These are phyloP conservation scores for Heliconius himera DNA, from an alignment of 1,140 invertebrate genomes.

Conservation along the genomic window DNA sequence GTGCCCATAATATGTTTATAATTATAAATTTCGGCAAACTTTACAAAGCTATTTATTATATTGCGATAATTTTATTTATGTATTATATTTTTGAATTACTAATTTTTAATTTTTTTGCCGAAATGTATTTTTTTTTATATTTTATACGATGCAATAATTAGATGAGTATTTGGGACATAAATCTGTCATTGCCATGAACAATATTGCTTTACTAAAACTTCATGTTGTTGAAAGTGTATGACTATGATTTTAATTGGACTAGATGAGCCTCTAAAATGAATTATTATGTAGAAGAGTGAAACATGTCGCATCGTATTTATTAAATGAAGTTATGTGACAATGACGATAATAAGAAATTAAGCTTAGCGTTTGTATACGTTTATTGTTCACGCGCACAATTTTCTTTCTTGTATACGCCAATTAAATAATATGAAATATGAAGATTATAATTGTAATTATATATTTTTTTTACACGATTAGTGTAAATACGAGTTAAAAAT, in stretches of 20 bases:
- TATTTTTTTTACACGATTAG: conserved; percentile 30
- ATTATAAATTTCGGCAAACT: not conserved
- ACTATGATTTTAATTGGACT: not conserved
- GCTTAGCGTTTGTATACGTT: not conserved
- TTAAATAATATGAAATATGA: conserved; percentile 2
- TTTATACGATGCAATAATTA: not conserved
- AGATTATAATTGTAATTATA: conserved; percentile 1
- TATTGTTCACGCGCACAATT: conserved; percentile 23
- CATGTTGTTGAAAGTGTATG: not conserved
- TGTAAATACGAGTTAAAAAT: conserved; percentile 28
- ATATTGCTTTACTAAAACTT: not conserved
- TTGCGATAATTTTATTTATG: no score
- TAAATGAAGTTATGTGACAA: not conserved
- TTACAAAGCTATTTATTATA: no score
- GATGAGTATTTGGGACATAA: not conserved
- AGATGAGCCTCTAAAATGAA: not conserved
- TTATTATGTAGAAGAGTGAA: not conserved
- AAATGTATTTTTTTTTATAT: not conserved
- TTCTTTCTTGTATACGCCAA: not conserved
- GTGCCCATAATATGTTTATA: not conserved
- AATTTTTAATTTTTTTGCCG: not conserved
- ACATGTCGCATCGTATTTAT: conserved; percentile 13
- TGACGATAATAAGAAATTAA: not conserved
- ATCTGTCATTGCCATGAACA: not conserved
- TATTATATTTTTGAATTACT: not conserved